phyloP scores from a whole-genome alignment of 2,888 invertebrate species.

The Cheilosia soror region DNA sequence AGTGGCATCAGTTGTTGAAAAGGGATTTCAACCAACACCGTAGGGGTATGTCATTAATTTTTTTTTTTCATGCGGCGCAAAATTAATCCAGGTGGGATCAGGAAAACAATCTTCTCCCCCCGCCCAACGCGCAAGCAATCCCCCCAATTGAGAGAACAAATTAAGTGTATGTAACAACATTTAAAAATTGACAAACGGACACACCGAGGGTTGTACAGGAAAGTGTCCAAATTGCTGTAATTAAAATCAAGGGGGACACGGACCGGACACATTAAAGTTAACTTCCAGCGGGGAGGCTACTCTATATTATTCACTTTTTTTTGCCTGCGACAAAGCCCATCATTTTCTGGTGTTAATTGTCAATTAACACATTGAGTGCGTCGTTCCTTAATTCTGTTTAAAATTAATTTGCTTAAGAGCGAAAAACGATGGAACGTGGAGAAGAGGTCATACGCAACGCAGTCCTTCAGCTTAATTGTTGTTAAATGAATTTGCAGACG shows the following conservation, averaged over 20 bases:
- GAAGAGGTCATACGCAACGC: background rate
- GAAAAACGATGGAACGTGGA: slow-evolving; percentile 32
- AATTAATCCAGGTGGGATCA: background rate
- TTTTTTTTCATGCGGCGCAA: background rate
- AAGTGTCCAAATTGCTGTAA: slow-evolving; percentile 52
- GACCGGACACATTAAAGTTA: slow-evolving; percentile 41
- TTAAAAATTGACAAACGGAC: slow-evolving; percentile 10
- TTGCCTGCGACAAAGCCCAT: slow-evolving; percentile 18
- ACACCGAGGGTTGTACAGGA: slow-evolving; percentile 1
- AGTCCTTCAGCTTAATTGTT: slow-evolving; percentile 58
- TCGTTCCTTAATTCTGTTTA: slow-evolving; percentile 60
- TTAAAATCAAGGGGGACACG: slow-evolving; percentile 53
- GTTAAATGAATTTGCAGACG: slow-evolving; percentile 19
- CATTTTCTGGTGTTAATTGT: slow-evolving; percentile 66
- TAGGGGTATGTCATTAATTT: background rate
- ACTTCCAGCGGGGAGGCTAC: slow-evolving; percentile 25
- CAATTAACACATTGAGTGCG: slow-evolving; percentile 69
- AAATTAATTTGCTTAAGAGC: slow-evolving; percentile 60
- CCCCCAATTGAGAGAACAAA: slow-evolving; percentile 6
- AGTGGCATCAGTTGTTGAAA: background rate
- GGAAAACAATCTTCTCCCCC: background rate
- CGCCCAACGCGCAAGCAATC: slow-evolving; percentile 17
- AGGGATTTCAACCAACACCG: background rate
- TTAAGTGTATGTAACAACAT: background rate
- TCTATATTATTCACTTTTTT: background rate